These are phyloP conservation scores for Emydoidea blandingii DNA, from an alignment of 2,797 vertebrate species.

Conservation along the genomic window DNA sequence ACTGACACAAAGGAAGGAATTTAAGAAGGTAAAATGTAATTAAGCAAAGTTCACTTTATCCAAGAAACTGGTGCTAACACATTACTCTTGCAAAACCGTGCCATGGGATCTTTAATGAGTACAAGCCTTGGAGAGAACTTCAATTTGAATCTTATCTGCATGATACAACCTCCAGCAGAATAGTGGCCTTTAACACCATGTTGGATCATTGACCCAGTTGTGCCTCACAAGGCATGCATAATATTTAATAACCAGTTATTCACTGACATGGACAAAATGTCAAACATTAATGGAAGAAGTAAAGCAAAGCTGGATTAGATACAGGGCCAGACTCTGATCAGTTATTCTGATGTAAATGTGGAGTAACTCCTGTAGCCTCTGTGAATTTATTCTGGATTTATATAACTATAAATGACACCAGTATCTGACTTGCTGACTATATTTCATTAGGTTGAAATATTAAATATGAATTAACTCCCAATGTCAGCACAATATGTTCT, in stretches of 20 bases:
- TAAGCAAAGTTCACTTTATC: conserved; percentile 51
- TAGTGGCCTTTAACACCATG: not conserved
- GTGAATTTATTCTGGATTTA: not conserved
- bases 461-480: conserved; percentile 35
- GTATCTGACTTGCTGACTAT: not conserved
- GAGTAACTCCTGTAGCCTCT: not conserved
- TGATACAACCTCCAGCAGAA: not conserved
- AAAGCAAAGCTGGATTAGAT: not conserved
- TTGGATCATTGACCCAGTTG: not conserved
- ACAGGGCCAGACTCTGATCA: not conserved
- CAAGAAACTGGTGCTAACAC: not conserved
- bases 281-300: not conserved
- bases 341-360: not conserved
- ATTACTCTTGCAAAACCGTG: not conserved
- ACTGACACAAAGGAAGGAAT: conserved; percentile 43
- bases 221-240: not conserved
- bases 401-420: not conserved
- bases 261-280: not conserved
- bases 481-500: conserved; percentile 18
- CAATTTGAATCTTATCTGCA: not conserved
- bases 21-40: conserved; percentile 56
- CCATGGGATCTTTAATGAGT: not conserved
- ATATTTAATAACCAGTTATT: not conserved
- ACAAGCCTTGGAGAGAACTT: not conserved
- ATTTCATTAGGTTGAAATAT: conserved; percentile 48